phyloP scores from a whole-genome alignment of 2,113 vertebrate species.

The Chloebia gouldiae region DNA sequence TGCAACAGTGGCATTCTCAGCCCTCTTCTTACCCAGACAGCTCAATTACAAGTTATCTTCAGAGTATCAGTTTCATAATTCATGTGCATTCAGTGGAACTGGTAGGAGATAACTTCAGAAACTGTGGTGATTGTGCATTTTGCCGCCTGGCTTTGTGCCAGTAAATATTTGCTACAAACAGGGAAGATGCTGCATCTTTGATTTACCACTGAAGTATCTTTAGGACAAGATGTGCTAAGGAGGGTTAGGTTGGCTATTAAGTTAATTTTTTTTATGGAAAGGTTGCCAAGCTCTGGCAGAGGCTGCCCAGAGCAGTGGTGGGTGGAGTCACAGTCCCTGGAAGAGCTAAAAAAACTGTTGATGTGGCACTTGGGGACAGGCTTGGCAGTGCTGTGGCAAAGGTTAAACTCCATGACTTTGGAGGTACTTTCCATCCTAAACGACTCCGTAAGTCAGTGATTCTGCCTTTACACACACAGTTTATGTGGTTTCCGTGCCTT shows the following conservation, averaged over 20 bases:
- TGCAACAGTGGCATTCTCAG: too few relatives aligned
- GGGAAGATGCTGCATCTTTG: accelerated
- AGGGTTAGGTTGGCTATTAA: neutral
- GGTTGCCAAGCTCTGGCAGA: neutral
- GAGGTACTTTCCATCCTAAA: neutral
- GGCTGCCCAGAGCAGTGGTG: neutral
- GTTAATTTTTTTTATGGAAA: neutral
- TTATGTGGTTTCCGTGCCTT: neutral
- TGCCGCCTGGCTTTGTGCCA: neutral
- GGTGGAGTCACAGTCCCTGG: neutral
- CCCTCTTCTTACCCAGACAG: neutral
- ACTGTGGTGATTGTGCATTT: neutral
- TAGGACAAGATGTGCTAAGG: neutral
- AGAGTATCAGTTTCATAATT: neutral
- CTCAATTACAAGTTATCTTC: too few relatives aligned
- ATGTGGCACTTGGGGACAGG: neutral
- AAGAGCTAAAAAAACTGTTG: neutral
- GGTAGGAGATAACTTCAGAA: neutral
- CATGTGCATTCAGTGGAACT: neutral
- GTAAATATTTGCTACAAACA: neutral
- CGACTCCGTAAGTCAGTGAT: neutral
- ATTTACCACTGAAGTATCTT: neutral
- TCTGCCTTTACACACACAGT: neutral
- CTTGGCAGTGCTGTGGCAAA: neutral
- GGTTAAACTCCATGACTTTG: neutral